These are phyloP conservation scores for Parnassius glacialis DNA, from an alignment of 2,888 invertebrate genomes.

Conservation along the genomic window DNA sequence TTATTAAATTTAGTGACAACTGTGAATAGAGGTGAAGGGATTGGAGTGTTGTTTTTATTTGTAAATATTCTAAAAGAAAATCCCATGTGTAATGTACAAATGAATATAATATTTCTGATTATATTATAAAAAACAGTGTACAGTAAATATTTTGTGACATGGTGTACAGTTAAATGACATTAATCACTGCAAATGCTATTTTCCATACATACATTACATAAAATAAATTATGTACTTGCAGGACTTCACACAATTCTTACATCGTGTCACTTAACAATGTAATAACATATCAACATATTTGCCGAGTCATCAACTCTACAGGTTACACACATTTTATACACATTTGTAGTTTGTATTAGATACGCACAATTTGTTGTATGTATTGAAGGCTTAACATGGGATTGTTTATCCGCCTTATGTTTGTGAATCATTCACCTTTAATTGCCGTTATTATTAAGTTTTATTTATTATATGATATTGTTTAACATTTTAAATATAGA, in stretches of 20 bases:
- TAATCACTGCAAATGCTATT: conserved; percentile 58
- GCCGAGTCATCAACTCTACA: conserved; percentile 42
- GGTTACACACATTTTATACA: no score
- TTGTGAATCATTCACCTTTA: conserved; percentile 53
- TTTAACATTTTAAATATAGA: conserved; percentile 2
- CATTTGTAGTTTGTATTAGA: conserved; percentile 42
- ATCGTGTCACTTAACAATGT: conserved; percentile 62
- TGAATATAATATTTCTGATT: conserved; percentile 70
- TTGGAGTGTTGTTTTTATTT: conserved; percentile 62
- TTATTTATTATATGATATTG: conserved; percentile 21
- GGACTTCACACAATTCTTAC: conserved; percentile 71
- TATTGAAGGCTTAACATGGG: conserved; percentile 22
- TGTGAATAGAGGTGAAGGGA: conserved; percentile 62
- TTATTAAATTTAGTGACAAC: conserved; percentile 45
- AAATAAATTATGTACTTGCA: conserved; percentile 46
- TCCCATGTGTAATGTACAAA: conserved; percentile 75
- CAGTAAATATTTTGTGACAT: conserved; percentile 77
- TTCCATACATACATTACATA: conserved; percentile 55
- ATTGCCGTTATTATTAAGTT: conserved; percentile 33
- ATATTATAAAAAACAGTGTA: conserved; percentile 61
- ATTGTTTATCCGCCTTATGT: conserved; percentile 26
- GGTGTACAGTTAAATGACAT: conserved; percentile 60
- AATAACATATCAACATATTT: conserved; percentile 66
- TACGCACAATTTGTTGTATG: conserved; percentile 56
- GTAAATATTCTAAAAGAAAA: conserved; percentile 68